These are phyloP conservation scores for Gastracanthus pulcherrimus DNA, from an alignment of 2,888 invertebrate species.

Conservation along the genomic window DNA sequence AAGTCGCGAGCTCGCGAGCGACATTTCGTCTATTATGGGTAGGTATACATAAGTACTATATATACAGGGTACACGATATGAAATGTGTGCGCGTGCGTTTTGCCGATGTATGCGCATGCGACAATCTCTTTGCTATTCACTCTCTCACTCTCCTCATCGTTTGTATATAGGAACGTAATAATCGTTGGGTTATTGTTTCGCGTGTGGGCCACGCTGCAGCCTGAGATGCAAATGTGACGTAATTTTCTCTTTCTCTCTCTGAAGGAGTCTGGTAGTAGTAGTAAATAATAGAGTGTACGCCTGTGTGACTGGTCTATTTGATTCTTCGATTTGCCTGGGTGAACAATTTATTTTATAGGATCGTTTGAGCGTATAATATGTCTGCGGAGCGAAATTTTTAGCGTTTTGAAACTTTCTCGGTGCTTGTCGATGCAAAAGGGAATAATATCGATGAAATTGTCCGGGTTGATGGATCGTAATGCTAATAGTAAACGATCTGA, in stretches of 20 bases:
- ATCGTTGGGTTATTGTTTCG: background rate
- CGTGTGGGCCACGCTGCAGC: no score
- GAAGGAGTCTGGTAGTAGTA: background rate
- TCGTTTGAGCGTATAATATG: background rate
- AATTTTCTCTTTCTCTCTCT: background rate
- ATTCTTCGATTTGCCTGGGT: constrained; percentile 6
- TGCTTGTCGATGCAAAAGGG: background rate
- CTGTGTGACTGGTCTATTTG: no score
- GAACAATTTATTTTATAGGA: constrained; percentile 7
- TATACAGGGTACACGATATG: background rate
- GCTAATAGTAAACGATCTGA: background rate
- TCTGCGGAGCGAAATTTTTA: background rate
- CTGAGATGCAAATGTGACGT: constrained; percentile 42
- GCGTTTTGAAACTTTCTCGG: no score
- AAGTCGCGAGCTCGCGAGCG: background rate
- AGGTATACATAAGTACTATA: background rate
- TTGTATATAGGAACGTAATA: background rate
- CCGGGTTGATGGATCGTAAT: background rate
- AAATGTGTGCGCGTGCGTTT: background rate
- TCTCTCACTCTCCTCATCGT: background rate
- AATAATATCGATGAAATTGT: no score
- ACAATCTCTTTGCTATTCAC: background rate
- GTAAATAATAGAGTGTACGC: background rate
- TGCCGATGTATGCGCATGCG: background rate
- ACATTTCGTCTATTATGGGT: constrained; percentile 39